A percentile compares a stretch with the other conserved stretches of the same genome.
Conservation (phyloP, 2,888 invertebrate species). For the Opisthograptis luteolata region DNA sequence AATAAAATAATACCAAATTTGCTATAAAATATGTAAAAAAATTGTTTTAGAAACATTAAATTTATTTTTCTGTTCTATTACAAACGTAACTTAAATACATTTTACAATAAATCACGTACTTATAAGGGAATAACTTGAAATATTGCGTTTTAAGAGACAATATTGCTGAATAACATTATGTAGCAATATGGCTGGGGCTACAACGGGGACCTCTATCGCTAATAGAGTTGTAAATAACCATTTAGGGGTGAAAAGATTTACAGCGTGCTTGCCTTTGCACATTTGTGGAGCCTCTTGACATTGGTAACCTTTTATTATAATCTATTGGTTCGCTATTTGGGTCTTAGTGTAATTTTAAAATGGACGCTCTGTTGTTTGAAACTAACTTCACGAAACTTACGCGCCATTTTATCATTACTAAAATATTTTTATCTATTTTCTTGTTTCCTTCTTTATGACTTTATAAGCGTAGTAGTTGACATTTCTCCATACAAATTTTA, state of each 20-base stretch:
- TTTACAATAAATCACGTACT: neutral
- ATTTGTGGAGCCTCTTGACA: conserved; percentile 10
- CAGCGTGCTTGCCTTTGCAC: conserved; percentile 4
- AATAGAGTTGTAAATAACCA: conserved; percentile 25
- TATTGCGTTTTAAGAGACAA: conserved; percentile 6
- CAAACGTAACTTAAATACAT: no score
- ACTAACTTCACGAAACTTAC: no score
- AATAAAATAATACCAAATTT: no score
- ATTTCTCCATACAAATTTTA: no score
- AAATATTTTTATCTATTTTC: no score
- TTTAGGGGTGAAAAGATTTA: conserved; percentile 23
- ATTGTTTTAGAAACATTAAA: no score
- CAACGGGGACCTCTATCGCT: conserved; percentile 14
- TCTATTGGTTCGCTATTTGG: conserved; percentile 13
- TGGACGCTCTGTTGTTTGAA: no score
- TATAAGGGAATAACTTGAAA: neutral
- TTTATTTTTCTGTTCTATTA: no score
- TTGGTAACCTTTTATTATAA: conserved; percentile 19
- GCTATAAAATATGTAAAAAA: no score
- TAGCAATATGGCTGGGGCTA: conserved; percentile 11
- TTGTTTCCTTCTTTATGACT: no score
- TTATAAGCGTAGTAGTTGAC: no score
- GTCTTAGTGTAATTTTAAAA: neutral
- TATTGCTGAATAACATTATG: conserved; percentile 22
- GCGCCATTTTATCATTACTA: no score